These are phyloP conservation scores for Labeo catla DNA, from an alignment of 2,113 vertebrate genomes.

Conservation along the genomic window DNA sequence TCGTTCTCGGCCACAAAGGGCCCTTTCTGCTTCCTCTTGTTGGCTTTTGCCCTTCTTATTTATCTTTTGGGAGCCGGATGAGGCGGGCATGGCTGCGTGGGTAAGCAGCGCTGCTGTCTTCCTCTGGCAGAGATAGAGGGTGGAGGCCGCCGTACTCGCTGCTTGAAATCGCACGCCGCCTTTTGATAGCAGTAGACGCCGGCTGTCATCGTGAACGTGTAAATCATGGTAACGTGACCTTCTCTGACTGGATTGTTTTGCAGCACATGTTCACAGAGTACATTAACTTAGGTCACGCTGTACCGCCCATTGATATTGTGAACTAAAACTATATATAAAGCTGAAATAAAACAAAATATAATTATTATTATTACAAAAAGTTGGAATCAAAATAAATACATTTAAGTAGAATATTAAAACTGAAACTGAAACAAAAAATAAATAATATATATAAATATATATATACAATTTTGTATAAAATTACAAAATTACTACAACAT, in stretches of 20 bases:
- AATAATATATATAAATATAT: too few species aligned
- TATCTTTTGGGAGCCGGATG: conserved; percentile 74
- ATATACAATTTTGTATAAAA: too few species aligned
- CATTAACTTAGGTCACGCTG: background rate
- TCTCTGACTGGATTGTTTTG: background rate
- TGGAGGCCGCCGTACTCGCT: conserved; percentile 9
- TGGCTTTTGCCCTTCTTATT: conserved; percentile 78
- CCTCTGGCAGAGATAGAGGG: conserved; percentile 39
- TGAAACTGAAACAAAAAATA: too few species aligned
- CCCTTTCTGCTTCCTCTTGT: conserved; percentile 75
- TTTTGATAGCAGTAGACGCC: conserved; percentile 47
- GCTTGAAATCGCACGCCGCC: background rate
- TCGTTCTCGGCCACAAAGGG: conserved; percentile 78
- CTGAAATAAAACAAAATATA: background rate
- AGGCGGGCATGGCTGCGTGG: conserved; percentile 60
- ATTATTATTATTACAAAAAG: background rate
- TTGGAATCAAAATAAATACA: too few species aligned
- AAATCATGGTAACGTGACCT: background rate
- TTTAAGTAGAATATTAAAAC: background rate
- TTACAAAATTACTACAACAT: too few species aligned
- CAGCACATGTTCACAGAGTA: background rate
- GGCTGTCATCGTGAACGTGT: background rate
- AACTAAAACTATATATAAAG: background rate
- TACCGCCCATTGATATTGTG: background rate
- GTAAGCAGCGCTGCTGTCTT: conserved; percentile 53